Evolutionary conservation across 2,113 vertebrate species (phyloP), one percentile per base, ranked within the genome.

Genomic region (Eclectus roratus): DNA sequence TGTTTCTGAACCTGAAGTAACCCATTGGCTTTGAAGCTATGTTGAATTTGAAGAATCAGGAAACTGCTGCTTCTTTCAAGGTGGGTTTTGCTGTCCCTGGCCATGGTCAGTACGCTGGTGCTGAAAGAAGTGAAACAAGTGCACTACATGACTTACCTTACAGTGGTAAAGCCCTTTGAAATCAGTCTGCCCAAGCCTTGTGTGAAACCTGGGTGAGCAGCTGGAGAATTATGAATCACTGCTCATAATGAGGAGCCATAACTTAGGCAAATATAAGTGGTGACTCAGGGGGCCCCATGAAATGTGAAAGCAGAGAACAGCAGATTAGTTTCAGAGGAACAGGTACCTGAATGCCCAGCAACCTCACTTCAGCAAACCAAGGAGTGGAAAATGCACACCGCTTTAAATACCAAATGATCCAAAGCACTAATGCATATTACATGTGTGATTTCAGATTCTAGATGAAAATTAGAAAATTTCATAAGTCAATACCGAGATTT

Each of bases 271-370:
- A 81, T 91, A 13, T 6, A 90, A 78, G 21, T 60, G n/a, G 28
- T 92, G 93, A 93, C 92, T 89, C 88, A 69, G 43, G 92, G n/a
- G 93, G 73, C 69, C 10, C 5, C 3, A 2, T 63, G 83, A 78
- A 64, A 72, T 44, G 80, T 86, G 55, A 80, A 87, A 92, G 86
- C 58, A 87, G 46, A 50, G 61, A 95, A 19, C 18, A n/a, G 76
- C 69, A 93, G 72, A 91, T 90, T 84, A 70, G 43, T 93, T 96
- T 96, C 93, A 91, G 52, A 96, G 93, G 63, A 39, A 49, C 84
- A 82, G 71, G 37, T 78, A 71, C 46, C 43, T 70, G 61, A 70
- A n/a, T 47, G 70, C 82, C 17, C 82, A 76, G 85, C 21, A 91
- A 60, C 65, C 41, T 77, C 33, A 18, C 41, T 78, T 78, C 43